Evolutionary conservation across 30 jellyfish, hydroid and myxozoan genomes (phyloP).

Genomic region (Hydra vulgaris): DNA sequence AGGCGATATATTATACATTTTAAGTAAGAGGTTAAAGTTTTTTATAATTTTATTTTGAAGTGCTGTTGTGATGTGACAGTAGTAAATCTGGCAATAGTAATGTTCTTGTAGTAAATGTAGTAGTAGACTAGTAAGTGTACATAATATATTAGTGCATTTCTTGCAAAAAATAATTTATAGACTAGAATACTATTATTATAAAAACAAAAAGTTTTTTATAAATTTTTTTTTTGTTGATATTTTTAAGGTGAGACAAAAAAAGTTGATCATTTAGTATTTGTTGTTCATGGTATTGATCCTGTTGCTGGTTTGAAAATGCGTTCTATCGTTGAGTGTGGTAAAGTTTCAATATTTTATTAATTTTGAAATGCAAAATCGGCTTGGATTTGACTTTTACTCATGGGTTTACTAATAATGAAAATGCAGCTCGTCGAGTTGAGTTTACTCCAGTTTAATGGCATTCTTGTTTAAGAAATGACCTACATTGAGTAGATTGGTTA

Average conservation of each 20-base stretch:
- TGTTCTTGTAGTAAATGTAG: no score
- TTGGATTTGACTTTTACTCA: conserved; percentile 53
- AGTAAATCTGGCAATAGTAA: no score
- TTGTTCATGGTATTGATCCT: conserved; percentile 95
- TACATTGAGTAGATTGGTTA: conserved; percentile 83
- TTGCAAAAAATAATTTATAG: no score
- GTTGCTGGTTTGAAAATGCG: conserved; percentile 86
- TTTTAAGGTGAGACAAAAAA: conserved; percentile 81
- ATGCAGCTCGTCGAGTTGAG: conserved; percentile 80
- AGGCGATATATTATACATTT: no score
- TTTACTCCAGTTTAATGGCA: conserved; percentile 91
- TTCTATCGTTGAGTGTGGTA: conserved; percentile 78
- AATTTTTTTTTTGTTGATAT: not conserved
- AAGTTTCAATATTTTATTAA: no score
- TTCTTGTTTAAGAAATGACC: conserved; percentile 60
- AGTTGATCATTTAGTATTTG: conserved; percentile 82
- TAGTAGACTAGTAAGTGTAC: no score
- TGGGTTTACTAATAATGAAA: conserved; percentile 54
- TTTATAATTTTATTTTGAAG: no score
- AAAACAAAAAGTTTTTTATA: no score
- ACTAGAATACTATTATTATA: no score
- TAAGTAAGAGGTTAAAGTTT: no score
- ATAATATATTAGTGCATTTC: no score
- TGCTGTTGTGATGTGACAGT: no score
- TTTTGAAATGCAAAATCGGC: conserved; percentile 61